phyloP scores from a whole-genome alignment of 2,888 invertebrate species.

The Deroplatys truncata region DNA sequence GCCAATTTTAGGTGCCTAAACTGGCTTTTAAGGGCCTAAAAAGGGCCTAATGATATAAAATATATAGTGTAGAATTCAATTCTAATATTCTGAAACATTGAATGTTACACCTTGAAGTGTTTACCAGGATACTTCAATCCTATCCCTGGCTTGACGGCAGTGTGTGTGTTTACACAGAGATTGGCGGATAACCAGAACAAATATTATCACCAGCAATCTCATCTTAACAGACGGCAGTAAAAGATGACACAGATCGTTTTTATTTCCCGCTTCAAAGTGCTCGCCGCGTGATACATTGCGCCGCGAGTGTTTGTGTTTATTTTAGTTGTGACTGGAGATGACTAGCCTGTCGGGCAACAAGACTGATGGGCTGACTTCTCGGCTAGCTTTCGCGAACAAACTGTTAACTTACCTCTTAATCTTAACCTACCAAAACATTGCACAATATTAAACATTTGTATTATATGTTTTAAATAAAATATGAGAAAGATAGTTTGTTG shows the following conservation, averaged over 20 bases:
- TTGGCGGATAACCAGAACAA: not conserved
- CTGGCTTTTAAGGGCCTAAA: no score
- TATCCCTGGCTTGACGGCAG: no score
- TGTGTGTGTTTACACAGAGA: not conserved
- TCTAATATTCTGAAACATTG: not conserved
- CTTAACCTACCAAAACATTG: no score
- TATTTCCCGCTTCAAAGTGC: not conserved
- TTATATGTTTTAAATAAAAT: no score
- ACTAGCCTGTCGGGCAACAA: not conserved
- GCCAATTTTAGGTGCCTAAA: no score
- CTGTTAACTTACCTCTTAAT: no score
- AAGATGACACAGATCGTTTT: conserved; percentile 4
- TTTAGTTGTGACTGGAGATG: not conserved
- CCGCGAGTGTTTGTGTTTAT: not conserved
- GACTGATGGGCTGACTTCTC: not conserved
- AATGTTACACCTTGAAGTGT: not conserved
- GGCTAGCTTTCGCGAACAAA: no score
- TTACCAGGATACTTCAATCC: no score
- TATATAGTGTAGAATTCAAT: no score
- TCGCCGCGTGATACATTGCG: not conserved
- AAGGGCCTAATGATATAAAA: no score
- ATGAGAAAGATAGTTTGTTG: no score
- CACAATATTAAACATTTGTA: no score
- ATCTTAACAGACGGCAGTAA: not conserved
- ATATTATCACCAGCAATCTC: not conserved